These are phyloP conservation scores for Zaprionus ornatus DNA, from an alignment of 1,140 invertebrate genomes.

Conservation along the genomic window DNA sequence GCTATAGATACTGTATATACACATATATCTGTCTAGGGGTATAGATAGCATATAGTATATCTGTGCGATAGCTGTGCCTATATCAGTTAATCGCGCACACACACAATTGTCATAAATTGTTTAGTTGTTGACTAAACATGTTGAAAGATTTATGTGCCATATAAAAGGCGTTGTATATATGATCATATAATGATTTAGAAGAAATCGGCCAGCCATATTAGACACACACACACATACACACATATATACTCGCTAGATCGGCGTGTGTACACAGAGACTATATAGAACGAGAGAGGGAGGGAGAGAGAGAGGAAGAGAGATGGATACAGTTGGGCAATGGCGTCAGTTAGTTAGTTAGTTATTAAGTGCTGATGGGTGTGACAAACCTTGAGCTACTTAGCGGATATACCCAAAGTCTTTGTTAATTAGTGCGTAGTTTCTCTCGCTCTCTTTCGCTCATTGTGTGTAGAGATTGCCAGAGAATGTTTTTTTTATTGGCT, in stretches of 20 bases:
- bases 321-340: slow-evolving; percentile 63
- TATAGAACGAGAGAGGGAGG: neutral
- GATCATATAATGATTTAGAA: slow-evolving; percentile 80
- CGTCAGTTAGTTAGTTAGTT: slow-evolving; percentile 54
- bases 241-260: neutral
- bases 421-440: slow-evolving; percentile 44
- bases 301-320: neutral
- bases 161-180: slow-evolving; percentile 44
- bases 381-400: slow-evolving; percentile 72
- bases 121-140: slow-evolving; percentile 80
- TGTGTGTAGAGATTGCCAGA: slow-evolving; percentile 24
- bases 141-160: slow-evolving; percentile 74
- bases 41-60: slow-evolving; percentile 28
- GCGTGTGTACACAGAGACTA: slow-evolving; percentile 21
- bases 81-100: slow-evolving; percentile 69
- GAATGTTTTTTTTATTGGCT: slow-evolving; percentile 9
- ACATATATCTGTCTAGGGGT: slow-evolving; percentile 2
- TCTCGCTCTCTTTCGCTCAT: neutral
- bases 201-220: slow-evolving; percentile 65
- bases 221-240: slow-evolving; percentile 18
- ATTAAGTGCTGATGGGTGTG: slow-evolving; percentile 38
- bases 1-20: slow-evolving; percentile 35
- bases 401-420: slow-evolving; percentile 36
- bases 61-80: slow-evolving; percentile 40
- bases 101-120: slow-evolving; percentile 75